Percentiles rank a stretch among this genome's conserved stretches.
Evolutionary conservation across 2,888 invertebrate genomes (phyloP).

Genomic region (Tillus elongatus): DNA sequence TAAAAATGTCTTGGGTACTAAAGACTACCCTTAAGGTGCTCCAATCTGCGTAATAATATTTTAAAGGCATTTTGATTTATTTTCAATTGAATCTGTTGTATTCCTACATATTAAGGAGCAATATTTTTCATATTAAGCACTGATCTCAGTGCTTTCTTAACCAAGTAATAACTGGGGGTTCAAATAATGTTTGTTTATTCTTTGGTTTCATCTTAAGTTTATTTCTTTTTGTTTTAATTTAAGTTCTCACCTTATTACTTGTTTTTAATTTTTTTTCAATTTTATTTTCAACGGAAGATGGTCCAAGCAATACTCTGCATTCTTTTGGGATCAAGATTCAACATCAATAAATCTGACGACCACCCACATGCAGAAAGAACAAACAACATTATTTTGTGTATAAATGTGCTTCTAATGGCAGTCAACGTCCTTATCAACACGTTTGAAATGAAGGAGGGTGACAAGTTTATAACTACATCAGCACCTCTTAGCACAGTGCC

Average conservation of each 20-base stretch:
- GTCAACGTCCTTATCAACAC: constrained; percentile 53
- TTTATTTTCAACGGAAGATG: constrained; percentile 48
- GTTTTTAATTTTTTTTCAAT: constrained; percentile 22
- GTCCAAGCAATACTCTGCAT: constrained; percentile 52
- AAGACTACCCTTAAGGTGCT: too few relatives aligned
- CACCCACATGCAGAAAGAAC: constrained; percentile 50
- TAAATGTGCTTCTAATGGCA: constrained; percentile 52
- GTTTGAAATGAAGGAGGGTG: constrained; percentile 46
- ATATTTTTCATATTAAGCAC: too few relatives aligned
- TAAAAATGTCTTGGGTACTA: too few relatives aligned
- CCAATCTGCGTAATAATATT: too few relatives aligned
- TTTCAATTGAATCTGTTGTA: too few relatives aligned
- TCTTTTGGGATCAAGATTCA: constrained; percentile 49
- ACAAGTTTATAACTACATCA: constrained; percentile 2
- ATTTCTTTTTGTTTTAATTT: constrained; percentile 3
- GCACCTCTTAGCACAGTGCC: too few relatives aligned
- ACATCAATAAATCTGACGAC: constrained; percentile 54
- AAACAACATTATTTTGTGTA: constrained; percentile 51
- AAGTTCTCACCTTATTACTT: constrained; percentile 17
- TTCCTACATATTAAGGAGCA: too few relatives aligned
- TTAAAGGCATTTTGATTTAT: too few relatives aligned
- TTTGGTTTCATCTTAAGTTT: constrained; percentile 1
- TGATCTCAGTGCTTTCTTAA: too few relatives aligned
- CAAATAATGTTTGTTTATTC: neutral
- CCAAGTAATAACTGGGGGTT: too few relatives aligned